phyloP scores from a whole-genome alignment of 2,113 vertebrate genomes.

The Chloebia gouldiae region DNA sequence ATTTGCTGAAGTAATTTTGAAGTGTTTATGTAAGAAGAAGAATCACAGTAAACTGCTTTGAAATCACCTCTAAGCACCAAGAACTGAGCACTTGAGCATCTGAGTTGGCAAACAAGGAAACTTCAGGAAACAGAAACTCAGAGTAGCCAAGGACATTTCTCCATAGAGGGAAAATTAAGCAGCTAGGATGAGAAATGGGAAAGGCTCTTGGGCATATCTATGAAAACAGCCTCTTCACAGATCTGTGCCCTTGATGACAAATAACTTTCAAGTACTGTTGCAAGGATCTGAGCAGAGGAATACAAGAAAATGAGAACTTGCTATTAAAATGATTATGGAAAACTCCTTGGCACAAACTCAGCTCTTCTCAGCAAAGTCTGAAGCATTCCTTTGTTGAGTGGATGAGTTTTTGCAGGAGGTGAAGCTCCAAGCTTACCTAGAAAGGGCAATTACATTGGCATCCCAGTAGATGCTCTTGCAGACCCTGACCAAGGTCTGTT shows the following conservation, averaged over 20 bases:
- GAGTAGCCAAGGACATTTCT: constrained; percentile 9
- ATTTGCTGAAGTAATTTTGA: constrained; percentile 14
- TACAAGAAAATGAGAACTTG: background rate
- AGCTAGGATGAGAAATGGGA: background rate
- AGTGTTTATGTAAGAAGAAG: constrained; percentile 1
- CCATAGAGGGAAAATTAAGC: background rate
- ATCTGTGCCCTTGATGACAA: background rate
- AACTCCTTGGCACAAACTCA: background rate
- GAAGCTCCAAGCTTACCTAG: background rate
- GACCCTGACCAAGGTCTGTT: background rate
- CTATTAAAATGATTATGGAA: background rate
- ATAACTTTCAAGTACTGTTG: background rate
- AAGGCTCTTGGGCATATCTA: background rate
- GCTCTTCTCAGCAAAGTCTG: background rate
- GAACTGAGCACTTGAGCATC: background rate
- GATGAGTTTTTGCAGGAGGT: background rate
- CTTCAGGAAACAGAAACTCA: background rate
- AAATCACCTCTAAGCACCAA: background rate
- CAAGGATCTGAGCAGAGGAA: background rate
- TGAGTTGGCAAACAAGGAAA: constrained; percentile 7
- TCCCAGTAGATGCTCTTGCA: background rate
- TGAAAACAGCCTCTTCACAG: background rate
- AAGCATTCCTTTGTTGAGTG: background rate
- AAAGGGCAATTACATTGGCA: background rate
- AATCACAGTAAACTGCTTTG: background rate